phyloP scores from a whole-genome alignment of 2,888 invertebrate genomes.

The Sericinus montela region DNA sequence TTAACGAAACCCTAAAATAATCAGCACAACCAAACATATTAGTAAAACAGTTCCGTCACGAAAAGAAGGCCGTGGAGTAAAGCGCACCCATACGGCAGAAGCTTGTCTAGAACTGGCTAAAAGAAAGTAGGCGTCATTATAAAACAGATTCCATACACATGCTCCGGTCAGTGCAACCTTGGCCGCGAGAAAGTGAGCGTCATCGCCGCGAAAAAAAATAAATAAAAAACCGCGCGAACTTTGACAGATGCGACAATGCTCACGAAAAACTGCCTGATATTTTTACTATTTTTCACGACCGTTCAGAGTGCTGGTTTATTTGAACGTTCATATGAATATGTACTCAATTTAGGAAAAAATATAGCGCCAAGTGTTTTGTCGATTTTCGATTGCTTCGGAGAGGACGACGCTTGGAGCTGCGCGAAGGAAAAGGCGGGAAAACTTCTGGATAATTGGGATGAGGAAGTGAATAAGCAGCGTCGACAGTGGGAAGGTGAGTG shows the following conservation, averaged over 20 bases:
- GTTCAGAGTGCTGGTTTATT: slow-evolving; percentile 57
- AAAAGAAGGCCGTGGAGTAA: slow-evolving; percentile 19
- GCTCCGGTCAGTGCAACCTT: slow-evolving; percentile 50
- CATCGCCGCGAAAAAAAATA: slow-evolving; percentile 28
- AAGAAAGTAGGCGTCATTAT: slow-evolving; percentile 44
- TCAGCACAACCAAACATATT: slow-evolving; percentile 19
- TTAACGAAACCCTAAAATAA: slow-evolving; percentile 12
- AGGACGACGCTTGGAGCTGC: slow-evolving; percentile 74
- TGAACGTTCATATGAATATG: slow-evolving; percentile 61
- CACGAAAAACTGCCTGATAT: slow-evolving; percentile 41
- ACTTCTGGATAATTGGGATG: slow-evolving; percentile 64
- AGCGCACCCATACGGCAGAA: slow-evolving; percentile 11
- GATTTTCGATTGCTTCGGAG: slow-evolving; percentile 72
- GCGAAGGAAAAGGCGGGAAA: slow-evolving; percentile 75
- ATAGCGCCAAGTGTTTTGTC: slow-evolving; percentile 74
- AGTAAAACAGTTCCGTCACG: slow-evolving; percentile 18
- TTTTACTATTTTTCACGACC: slow-evolving; percentile 33
- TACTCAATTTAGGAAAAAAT: slow-evolving; percentile 58
- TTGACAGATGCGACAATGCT: slow-evolving; percentile 40
- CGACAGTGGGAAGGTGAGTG: slow-evolving; percentile 59
- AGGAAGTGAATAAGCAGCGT: slow-evolving; percentile 54
- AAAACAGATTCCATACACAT: slow-evolving; percentile 32
- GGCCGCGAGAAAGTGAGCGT: slow-evolving; percentile 35
- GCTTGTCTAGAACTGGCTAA: slow-evolving; percentile 2
- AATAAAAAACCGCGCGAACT: slow-evolving; percentile 28